These are phyloP conservation scores for Corvus cornix DNA, from an alignment of 2,113 vertebrate genomes.

Conservation along the genomic window DNA sequence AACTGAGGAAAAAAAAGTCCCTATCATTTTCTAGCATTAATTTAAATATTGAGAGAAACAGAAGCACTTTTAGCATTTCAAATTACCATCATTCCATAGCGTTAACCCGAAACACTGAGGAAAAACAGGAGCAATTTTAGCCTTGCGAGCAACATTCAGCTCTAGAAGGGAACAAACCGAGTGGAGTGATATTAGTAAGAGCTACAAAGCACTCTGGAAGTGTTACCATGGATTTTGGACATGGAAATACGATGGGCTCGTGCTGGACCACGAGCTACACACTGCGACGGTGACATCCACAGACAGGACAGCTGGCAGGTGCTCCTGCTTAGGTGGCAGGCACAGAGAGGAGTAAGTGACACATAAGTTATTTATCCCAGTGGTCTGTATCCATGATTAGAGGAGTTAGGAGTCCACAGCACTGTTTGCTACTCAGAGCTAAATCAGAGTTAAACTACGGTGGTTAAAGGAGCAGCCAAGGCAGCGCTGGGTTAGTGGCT, in stretches of 20 bases:
- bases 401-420: background rate
- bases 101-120: background rate
- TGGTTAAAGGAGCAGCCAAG: constrained; percentile 47
- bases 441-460: constrained; percentile 51
- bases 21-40: background rate
- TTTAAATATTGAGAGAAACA: background rate
- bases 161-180: background rate
- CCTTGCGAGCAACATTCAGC: background rate
- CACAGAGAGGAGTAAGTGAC: background rate
- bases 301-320: background rate
- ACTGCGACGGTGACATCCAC: background rate
- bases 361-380: background rate
- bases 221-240: background rate
- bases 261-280: background rate
- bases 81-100: background rate
- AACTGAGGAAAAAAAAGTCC: background rate
- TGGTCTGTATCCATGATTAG: background rate
- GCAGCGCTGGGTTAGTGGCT: constrained; percentile 72
- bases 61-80: background rate
- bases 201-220: background rate
- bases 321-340: background rate
- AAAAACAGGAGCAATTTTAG: background rate
- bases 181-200: background rate
- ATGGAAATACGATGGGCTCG: background rate
- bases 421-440: constrained; percentile 17